Conservation (phyloP, 2,113 vertebrate species). For the Calypte anna region DNA sequence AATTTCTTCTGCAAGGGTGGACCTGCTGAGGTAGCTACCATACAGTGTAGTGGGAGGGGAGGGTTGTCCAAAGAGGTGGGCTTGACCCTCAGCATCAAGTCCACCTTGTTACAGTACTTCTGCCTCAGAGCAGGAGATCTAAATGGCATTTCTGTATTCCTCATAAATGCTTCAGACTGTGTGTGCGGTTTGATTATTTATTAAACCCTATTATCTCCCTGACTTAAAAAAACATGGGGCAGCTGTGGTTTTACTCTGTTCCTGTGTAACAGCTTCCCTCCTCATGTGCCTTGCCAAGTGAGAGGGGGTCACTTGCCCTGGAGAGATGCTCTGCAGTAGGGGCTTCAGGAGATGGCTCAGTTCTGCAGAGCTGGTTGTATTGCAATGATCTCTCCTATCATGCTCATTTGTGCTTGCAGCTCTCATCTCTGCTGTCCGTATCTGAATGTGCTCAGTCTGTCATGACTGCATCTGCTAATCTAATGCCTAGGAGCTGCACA, state of each 20-base stretch:
- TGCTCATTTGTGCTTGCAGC: fast-evolving
- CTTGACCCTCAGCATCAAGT: background rate
- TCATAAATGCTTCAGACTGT: background rate
- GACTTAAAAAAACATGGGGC: fast-evolving
- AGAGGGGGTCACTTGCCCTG: background rate
- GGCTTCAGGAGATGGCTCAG: background rate
- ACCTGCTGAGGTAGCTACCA: background rate
- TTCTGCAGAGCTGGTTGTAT: background rate
- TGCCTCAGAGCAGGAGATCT: background rate
- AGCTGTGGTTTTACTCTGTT: background rate
- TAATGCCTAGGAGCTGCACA: background rate
- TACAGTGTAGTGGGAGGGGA: fast-evolving
- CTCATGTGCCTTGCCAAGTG: fast-evolving
- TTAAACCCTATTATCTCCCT: background rate
- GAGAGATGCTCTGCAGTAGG: background rate
- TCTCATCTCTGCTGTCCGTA: background rate
- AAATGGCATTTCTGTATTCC: background rate
- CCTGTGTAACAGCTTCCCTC: background rate
- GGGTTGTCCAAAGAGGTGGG: background rate
- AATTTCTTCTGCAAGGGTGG: background rate
- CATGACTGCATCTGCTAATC: background rate
- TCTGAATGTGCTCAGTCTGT: background rate
- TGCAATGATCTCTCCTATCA: background rate
- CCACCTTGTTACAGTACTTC: background rate
- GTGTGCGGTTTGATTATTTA: background rate